Base-by-base conservation (phyloP, 2,888 invertebrate species). In the Lymantria dispar region DNA sequence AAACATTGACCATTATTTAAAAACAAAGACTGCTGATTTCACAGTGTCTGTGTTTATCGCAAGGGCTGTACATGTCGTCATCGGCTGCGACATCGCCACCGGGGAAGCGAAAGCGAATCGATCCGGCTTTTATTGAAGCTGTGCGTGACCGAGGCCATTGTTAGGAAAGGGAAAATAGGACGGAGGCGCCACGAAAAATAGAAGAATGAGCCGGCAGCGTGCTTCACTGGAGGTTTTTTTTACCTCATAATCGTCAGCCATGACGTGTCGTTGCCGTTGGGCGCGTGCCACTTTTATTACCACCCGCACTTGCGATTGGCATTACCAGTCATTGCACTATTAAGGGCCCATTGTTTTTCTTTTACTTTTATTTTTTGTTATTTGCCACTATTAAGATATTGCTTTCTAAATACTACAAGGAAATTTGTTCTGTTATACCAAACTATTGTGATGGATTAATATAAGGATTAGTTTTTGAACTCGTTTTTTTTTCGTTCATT, bases 91-190 rank as follows among this genome's bases (percentile, higher is more conserved):
- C 68, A 67, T 56, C 64, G 64, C 63, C 61, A 58, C 63, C 67
- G 79, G 75, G 83, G 85, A 86, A 85, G 83, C 87, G 90, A 91
- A 91, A 91, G 91, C 91, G 89, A 85, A 87, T 86, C 86, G 84
- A 87, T 88, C 66, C 78, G 85, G 68, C 76, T 80, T 81, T 79
- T 83, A 84, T 83, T 77, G 79, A 80, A 70, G 72, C 72, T 75
- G 76, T 81, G 87, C 89, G 89, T 89, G 87, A 88, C 86, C 82
- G 85, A 83, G 83, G 85, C 87, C 82, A 85, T 87, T 87, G 87
- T 90, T 86, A 77, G 79, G 80, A 84, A 88, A 88, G 81, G 78
- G 83, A 86, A 87, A 89, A 87, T 83, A 67, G 88, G 85, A 83
- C 86, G 74, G 74, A 80, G 77, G 72, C 71, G 62, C 74, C 76